Percentiles rank a stretch among this genome's conserved stretches.
Evolutionary conservation across 2,797 vertebrate genomes (phyloP).

Genomic region (Spea hammondii): DNA sequence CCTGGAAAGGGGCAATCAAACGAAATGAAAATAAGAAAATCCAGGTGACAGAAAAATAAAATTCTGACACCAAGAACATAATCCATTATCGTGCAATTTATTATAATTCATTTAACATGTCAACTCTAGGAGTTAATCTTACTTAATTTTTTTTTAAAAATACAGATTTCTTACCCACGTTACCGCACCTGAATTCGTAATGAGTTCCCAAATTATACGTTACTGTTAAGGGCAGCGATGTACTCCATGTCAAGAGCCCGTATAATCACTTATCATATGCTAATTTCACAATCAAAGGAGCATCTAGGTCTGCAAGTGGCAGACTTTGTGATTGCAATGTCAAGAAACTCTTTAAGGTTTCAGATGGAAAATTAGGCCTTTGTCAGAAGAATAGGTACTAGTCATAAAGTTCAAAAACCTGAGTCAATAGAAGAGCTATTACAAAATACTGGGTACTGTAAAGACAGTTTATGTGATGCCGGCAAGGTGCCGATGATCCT

Average conservation of each 20-base stretch:
- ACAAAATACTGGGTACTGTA: constrained; percentile 22
- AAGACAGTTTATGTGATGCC: constrained; percentile 23
- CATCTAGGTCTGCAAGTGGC: constrained; percentile 17
- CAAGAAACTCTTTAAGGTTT: constrained; percentile 18
- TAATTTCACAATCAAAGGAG: constrained; percentile 36
- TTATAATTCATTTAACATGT: too few species aligned
- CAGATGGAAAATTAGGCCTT: constrained; percentile 7
- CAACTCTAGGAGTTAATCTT: too few species aligned
- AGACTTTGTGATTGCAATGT: constrained; percentile 30
- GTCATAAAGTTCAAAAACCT: constrained; percentile 35
- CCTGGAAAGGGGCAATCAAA: too few species aligned
- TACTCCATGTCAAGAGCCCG: constrained; percentile 2
- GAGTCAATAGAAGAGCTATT: constrained; percentile 20
- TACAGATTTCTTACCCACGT: too few species aligned
- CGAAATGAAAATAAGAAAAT: too few species aligned
- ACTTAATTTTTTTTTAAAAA: too few species aligned
- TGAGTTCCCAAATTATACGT: background rate
- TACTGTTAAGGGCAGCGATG: background rate
- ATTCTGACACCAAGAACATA: too few species aligned
- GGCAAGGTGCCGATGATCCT: constrained; percentile 14
- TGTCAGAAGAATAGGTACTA: constrained; percentile 14
- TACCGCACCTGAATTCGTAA: too few species aligned
- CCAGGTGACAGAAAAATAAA: too few species aligned
- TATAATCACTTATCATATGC: constrained; percentile 41
- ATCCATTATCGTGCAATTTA: too few species aligned